Evolutionary conservation across 2,797 vertebrate genomes (phyloP), one percentile per base, ranked within the genome.

Genomic region (Syngnathus acus): DNA sequence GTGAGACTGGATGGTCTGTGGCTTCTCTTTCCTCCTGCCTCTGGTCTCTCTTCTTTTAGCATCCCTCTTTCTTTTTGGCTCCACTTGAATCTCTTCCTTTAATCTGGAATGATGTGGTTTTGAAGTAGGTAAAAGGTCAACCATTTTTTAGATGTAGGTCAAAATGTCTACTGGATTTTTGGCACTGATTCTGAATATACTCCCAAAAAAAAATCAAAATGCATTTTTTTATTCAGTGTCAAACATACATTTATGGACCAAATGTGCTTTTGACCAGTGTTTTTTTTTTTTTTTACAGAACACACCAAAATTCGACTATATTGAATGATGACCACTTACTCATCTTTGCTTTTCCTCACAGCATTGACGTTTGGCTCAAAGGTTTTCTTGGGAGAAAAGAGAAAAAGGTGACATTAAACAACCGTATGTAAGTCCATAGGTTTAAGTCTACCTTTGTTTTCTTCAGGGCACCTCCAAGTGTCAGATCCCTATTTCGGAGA

Each of bases 1-100:
- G 79, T 91, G 90, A 54, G 89, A 92, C 83, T 92, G 91, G 72
- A 92, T 92, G 9, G 83, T 90, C 69, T 82, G 89, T 23, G 89
- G 90, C 58, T 81, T 82, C 63, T 87, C 88, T 72, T 82, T 89
- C 67, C 86, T 87, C 69, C 80, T 86, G 51, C 83, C 84, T 75
- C 86, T 77, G 69, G 74, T 88, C 64, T 90, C 86, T 65, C 74
- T 78, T 65, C 67, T 78, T 72, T 71, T 76, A 48, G 84, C 82
- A 4, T 78, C 87, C 69, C 78, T 78, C 59, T 90, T 89, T 67
- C 85, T 90, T 17, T 84, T 89, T 0, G 82, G 81, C 8, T 68
- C 62, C 40, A 14, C 65, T 3, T 8, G 73, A 1, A 70, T 19
- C 65, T 84, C 84, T 50, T 86, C 84, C 59, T 82, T 88, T 17